phyloP scores from a whole-genome alignment of 2,797 vertebrate species.

The Huso huso region DNA sequence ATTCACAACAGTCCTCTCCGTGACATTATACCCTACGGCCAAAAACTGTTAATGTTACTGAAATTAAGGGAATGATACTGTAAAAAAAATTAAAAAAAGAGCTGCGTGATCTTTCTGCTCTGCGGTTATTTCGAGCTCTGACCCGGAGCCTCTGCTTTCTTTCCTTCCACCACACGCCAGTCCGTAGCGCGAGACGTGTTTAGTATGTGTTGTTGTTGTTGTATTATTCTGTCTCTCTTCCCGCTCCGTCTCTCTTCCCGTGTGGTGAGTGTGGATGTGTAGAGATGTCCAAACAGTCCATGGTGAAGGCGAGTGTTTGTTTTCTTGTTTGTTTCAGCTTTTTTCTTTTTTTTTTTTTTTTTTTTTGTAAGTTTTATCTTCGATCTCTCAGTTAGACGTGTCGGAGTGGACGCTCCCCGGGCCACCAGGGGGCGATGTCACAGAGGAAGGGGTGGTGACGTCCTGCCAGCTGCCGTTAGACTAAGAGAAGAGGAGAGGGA shows the following conservation, averaged over 20 bases:
- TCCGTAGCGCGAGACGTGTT: not conserved
- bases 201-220: not conserved
- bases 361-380: not conserved
- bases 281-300: not conserved
- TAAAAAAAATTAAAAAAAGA: not conserved
- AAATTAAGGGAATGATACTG: not conserved
- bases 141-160: not conserved
- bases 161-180: not conserved
- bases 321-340: not conserved
- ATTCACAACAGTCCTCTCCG: no score
- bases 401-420: constrained; percentile 71
- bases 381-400: constrained; percentile 62
- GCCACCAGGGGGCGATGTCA: constrained; percentile 66
- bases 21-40: no score
- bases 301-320: no score
- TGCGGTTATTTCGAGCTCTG: not conserved
- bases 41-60: no score
- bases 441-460: constrained; percentile 57
- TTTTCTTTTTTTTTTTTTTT: not conserved
- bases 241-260: not conserved
- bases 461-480: constrained; percentile 77
- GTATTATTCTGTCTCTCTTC: not conserved
- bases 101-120: not conserved
- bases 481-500: constrained; percentile 35
- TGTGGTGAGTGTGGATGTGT: not conserved